Conservation (phyloP, 2,113 vertebrate genomes). For the Gallinago undulata region DNA sequence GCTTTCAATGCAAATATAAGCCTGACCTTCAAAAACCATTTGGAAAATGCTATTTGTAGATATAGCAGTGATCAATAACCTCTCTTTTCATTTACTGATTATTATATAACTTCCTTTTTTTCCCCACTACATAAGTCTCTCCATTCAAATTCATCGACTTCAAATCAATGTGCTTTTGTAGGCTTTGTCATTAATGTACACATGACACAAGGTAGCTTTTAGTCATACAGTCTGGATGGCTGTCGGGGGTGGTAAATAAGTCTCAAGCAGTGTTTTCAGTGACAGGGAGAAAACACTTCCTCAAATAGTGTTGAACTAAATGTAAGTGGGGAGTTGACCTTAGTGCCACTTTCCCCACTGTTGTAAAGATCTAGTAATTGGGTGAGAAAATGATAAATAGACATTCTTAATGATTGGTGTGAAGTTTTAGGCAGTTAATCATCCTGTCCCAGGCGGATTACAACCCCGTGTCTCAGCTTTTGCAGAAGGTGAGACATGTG, state of each 20-base stretch:
- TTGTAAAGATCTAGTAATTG: not conserved
- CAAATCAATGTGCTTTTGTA: not conserved
- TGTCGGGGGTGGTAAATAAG: not conserved
- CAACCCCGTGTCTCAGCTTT: not conserved
- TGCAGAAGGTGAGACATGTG: not conserved
- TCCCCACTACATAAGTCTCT: not conserved
- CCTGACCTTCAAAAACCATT: constrained; percentile 29
- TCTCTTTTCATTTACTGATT: not conserved
- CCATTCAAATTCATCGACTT: not conserved
- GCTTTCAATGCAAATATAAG: not conserved
- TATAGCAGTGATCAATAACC: not conserved
- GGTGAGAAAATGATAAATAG: not conserved
- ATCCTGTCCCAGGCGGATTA: not conserved
- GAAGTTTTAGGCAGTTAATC: not conserved
- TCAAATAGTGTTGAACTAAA: not conserved
- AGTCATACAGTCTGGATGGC: not conserved
- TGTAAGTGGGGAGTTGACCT: not conserved
- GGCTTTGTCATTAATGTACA: not conserved
- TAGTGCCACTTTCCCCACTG: not conserved
- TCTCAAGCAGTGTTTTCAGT: not conserved
- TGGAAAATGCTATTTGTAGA: not conserved
- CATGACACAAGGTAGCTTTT: not conserved
- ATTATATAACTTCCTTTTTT: not conserved
- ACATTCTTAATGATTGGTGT: not conserved
- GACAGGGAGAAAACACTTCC: not conserved